Evolutionary conservation across 2,888 invertebrate species (phyloP).

Genomic region (Prosopocoilus inquinatus): DNA sequence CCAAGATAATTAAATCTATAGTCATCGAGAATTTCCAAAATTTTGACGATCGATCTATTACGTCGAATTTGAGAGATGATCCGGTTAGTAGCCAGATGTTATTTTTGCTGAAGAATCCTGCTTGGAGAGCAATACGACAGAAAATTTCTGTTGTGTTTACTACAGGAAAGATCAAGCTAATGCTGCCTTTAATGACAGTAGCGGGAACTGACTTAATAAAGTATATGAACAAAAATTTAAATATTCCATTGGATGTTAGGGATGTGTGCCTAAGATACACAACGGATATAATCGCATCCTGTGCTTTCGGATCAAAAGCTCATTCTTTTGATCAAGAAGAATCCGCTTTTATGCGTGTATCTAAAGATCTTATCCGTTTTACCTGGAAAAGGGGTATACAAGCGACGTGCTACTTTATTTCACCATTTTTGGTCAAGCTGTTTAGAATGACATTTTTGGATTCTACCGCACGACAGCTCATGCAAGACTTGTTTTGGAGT

Average conservation of each 20-base stretch:
- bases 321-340: slow-evolving; percentile 41
- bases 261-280: slow-evolving; percentile 42
- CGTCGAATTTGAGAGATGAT: slow-evolving; percentile 46
- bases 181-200: slow-evolving; percentile 52
- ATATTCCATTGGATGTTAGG: slow-evolving; percentile 24
- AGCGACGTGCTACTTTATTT: slow-evolving; percentile 25
- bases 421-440: slow-evolving; percentile 26
- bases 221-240: slow-evolving; percentile 5
- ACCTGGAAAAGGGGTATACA: slow-evolving; percentile 27
- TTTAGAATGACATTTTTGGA: slow-evolving; percentile 19
- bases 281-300: slow-evolving; percentile 47
- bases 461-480: slow-evolving; percentile 7
- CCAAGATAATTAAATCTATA: slow-evolving; percentile 51
- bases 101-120: slow-evolving; percentile 51
- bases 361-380: slow-evolving; percentile 36
- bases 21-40: slow-evolving; percentile 53
- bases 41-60: slow-evolving; percentile 52
- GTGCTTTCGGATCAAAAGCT: slow-evolving; percentile 48
- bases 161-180: slow-evolving; percentile 55
- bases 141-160: slow-evolving; percentile 57
- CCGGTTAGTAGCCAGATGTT: slow-evolving; percentile 47
- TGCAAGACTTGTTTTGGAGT: slow-evolving; percentile 14
- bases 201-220: slow-evolving; percentile 32
- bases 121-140: slow-evolving; percentile 55
- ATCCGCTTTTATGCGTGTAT: slow-evolving; percentile 40